Percentiles rank a stretch among this genome's conserved stretches.
phyloP scores from a whole-genome alignment of 2,888 invertebrate species.

The Deilephila porcellus region DNA sequence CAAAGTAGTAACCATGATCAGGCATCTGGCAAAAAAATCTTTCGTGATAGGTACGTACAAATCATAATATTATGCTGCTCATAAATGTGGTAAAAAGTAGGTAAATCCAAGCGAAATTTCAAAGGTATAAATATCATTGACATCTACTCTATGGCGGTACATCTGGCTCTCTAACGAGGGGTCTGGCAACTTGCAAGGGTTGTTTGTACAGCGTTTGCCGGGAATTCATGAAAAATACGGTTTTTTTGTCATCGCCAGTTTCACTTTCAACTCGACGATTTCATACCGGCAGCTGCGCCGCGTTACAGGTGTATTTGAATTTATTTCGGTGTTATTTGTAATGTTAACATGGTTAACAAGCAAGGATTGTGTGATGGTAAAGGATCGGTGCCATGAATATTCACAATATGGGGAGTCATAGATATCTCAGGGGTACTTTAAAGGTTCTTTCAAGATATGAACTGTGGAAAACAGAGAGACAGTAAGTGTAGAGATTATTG shows the following conservation, averaged over 20 bases:
- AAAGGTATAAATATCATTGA: neutral
- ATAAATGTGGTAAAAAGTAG: neutral
- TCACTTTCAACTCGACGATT: slow-evolving; percentile 30
- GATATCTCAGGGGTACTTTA: too few relatives aligned
- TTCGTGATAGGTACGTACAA: too few relatives aligned
- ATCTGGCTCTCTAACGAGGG: slow-evolving; percentile 54
- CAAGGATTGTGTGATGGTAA: neutral
- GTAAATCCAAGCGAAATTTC: neutral
- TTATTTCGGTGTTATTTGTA: neutral
- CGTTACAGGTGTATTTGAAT: slow-evolving; percentile 8
- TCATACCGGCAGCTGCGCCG: slow-evolving; percentile 35
- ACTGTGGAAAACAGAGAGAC: too few relatives aligned
- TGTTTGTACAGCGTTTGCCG: slow-evolving; percentile 65
- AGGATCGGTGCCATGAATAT: neutral
- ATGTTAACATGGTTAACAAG: too few relatives aligned
- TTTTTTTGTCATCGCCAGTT: slow-evolving; percentile 47
- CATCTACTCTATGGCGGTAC: slow-evolving; percentile 38
- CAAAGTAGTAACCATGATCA: too few relatives aligned
- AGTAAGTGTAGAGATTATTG: too few relatives aligned
- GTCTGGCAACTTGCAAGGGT: slow-evolving; percentile 54
- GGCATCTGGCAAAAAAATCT: too few relatives aligned
- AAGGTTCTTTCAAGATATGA: too few relatives aligned
- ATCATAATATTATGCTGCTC: too few relatives aligned
- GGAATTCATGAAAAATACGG: slow-evolving; percentile 57
- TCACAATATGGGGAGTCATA: too few relatives aligned